A percentile compares a stretch with the other conserved stretches of the same genome.
Conservation (phyloP, 2,797 vertebrate genomes). For the Acanthurus tractus region DNA sequence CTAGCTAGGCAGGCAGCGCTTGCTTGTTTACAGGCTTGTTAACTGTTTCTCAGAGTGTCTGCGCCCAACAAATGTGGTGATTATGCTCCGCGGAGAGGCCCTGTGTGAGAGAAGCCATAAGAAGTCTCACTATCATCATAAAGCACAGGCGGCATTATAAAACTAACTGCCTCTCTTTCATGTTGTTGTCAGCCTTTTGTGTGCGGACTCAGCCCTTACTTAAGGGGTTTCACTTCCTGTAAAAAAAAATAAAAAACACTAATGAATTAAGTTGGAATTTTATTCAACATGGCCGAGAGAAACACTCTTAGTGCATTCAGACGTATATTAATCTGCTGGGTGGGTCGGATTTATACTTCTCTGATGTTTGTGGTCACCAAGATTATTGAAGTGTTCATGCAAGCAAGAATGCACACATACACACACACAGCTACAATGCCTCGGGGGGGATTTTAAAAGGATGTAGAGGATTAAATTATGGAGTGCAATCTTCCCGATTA, state of each 20-base stretch:
- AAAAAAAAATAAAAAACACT: constrained; percentile 53
- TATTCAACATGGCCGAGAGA: constrained; percentile 49
- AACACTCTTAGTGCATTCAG: constrained; percentile 27
- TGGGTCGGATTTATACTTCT: constrained; percentile 10
- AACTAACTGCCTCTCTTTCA: constrained; percentile 44
- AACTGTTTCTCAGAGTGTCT: constrained; percentile 67
- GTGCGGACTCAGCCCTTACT: constrained; percentile 60
- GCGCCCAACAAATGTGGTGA: constrained; percentile 69
- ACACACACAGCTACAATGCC: constrained; percentile 14
- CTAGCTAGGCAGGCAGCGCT: constrained; percentile 45
- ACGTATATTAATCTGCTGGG: constrained; percentile 33
- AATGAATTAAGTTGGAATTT: constrained; percentile 67
- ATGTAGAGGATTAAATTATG: constrained; percentile 40
- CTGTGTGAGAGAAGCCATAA: constrained; percentile 32
- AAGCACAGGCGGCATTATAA: constrained; percentile 59
- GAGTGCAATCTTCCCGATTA: constrained; percentile 8
- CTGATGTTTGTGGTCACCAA: not conserved
- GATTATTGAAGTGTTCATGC: constrained; percentile 24
- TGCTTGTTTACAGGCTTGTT: constrained; percentile 79
- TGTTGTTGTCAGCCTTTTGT: constrained; percentile 35
- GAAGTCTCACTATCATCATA: constrained; percentile 57
- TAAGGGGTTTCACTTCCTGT: constrained; percentile 16
- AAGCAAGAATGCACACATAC: constrained; percentile 3
- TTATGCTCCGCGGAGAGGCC: constrained; percentile 63
- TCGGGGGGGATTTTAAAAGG: constrained; percentile 23